These are phyloP conservation scores for Thymelicus lineola DNA, from an alignment of 2,888 invertebrate species.

Conservation along the genomic window DNA sequence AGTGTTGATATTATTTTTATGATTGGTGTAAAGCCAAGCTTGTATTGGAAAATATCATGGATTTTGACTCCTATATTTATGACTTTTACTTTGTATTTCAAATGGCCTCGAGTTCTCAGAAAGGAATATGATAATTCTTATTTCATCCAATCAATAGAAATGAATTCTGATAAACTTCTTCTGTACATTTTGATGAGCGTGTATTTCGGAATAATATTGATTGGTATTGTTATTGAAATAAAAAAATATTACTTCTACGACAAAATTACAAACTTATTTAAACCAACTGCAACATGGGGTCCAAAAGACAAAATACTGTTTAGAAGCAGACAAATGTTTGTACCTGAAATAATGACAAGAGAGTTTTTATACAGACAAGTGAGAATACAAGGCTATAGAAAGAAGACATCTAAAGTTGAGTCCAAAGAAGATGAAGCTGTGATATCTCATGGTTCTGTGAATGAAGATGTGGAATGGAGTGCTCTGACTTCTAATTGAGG, in stretches of 20 bases:
- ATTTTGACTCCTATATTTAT: slow-evolving; percentile 64
- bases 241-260: slow-evolving; percentile 48
- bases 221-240: slow-evolving; percentile 56
- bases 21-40: slow-evolving; percentile 75
- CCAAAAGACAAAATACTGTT: slow-evolving; percentile 65
- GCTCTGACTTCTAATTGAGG: slow-evolving; percentile 61
- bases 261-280: slow-evolving; percentile 50
- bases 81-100: slow-evolving; percentile 51
- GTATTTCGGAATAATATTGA: slow-evolving; percentile 56
- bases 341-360: slow-evolving; percentile 80
- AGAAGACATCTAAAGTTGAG: slow-evolving; percentile 43
- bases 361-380: slow-evolving; percentile 80
- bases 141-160: slow-evolving; percentile 47
- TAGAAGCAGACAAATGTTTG: slow-evolving; percentile 77
- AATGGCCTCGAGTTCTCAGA: slow-evolving; percentile 47
- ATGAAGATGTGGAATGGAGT: slow-evolving; percentile 58
- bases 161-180: slow-evolving; percentile 52
- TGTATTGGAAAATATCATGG: slow-evolving; percentile 71
- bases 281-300: slow-evolving; percentile 66
- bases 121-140: slow-evolving; percentile 52
- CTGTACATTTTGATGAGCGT: slow-evolving; percentile 56
- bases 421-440: slow-evolving; percentile 35
- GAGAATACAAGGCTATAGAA: slow-evolving; percentile 66
- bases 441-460: slow-evolving; percentile 41
- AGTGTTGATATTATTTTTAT: slow-evolving; percentile 75